Percentiles rank a stretch among this genome's conserved stretches.
Evolutionary conservation across 1,140 invertebrate species (phyloP).

Genomic region (Bursaphelenchus mucronatus): DNA sequence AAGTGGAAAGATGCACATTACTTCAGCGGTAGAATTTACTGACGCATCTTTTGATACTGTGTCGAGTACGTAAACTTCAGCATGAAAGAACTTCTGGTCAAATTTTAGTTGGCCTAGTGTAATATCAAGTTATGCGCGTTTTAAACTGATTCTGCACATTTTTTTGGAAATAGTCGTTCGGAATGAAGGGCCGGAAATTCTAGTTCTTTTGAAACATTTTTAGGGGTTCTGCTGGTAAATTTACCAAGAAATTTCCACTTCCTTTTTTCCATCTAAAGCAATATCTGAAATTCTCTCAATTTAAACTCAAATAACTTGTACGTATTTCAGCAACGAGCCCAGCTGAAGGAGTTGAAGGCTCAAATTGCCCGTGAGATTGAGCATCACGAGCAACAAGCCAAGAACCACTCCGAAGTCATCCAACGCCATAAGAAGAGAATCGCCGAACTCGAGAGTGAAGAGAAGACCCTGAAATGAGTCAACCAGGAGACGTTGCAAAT

Average conservation of each 20-base stretch:
- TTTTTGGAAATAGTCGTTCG: too few species aligned
- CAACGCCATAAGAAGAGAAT: conserved; percentile 47
- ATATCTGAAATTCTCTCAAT: too few species aligned
- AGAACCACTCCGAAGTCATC: conserved; percentile 37
- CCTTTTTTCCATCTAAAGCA: conserved; percentile 19
- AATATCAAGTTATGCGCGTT: too few species aligned
- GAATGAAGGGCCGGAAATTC: too few species aligned
- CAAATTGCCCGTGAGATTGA: conserved; percentile 38
- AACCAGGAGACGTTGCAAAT: not conserved
- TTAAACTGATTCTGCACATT: too few species aligned
- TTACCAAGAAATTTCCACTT: not conserved
- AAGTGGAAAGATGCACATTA: not conserved
- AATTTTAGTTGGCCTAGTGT: too few species aligned
- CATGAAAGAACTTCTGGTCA: too few species aligned
- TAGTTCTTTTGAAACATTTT: not conserved
- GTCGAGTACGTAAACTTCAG: not conserved
- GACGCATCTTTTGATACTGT: not conserved
- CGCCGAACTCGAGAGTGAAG: conserved; percentile 31
- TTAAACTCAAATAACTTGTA: not conserved
- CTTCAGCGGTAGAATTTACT: not conserved
- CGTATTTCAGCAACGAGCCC: conserved; percentile 28
- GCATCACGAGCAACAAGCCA: conserved; percentile 43
- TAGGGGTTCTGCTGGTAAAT: too few species aligned
- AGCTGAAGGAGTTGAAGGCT: conserved; percentile 33
- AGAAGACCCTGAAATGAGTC: conserved; percentile 16